Evolutionary conservation across 1,140 invertebrate genomes (phyloP), one percentile per base, ranked within the genome.

Genomic region (Sinella curviseta): DNA sequence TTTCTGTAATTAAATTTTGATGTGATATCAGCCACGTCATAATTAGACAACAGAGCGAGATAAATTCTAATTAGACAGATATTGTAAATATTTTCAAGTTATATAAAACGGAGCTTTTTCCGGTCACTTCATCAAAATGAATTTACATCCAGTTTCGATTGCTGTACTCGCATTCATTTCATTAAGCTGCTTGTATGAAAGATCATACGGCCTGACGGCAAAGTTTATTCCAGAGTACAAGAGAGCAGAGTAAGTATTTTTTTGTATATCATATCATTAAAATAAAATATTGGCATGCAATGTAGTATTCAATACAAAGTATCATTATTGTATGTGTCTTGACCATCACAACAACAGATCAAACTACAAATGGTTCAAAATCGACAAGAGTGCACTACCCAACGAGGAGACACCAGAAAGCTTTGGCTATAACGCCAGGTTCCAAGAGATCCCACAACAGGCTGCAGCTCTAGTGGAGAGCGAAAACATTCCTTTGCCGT

Each of bases 291-390:
- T 48, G n/a, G n/a, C n/a, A n/a, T n/a, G n/a, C n/a, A n/a, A n/a
- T n/a, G n/a, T n/a, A n/a, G n/a, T n/a, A n/a, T n/a, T n/a, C n/a
- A n/a, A n/a, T n/a, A n/a, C n/a, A n/a, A n/a, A n/a, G n/a, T n/a
- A n/a, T n/a, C n/a, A n/a, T n/a, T n/a, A n/a, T n/a, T n/a, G n/a
- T n/a, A 48, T 48, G 20, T 48, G 39, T 60, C 24, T 3, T 60
- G 12, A 26, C 8, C 12, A 60, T 26, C 24, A 60, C 57, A 60
- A n/a, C 8, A 48, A 48, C n/a, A 70, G 65, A 24, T 70, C 65
- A 30, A 70, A 70, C 31, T 70, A 70, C 31, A 70, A 70, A 33
- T 70, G 65, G 65, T 70, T 70, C 31, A 70, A 70, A 33, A 70
- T 70, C 65, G 65, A 70, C 65, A 70, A 70, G 65, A 30, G 24